Evolutionary conservation across 2,888 invertebrate genomes (phyloP).

Genomic region (Dasypolia templi): DNA sequence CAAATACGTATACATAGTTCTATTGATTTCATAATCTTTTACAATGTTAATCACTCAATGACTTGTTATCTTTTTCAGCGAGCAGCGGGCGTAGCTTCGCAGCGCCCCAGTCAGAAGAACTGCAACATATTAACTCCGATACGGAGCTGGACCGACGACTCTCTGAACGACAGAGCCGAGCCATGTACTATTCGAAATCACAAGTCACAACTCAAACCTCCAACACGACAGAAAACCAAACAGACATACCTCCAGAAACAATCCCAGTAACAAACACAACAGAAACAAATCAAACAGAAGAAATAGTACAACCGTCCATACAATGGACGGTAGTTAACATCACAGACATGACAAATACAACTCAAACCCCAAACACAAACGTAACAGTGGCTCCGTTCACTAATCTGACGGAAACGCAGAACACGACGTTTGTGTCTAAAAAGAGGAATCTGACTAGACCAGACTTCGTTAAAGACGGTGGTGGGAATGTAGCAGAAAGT

Average conservation of each 20-base stretch:
- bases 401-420: slow-evolving; percentile 79
- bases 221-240: slow-evolving; percentile 73
- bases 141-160: slow-evolving; percentile 71
- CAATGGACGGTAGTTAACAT: slow-evolving; percentile 79
- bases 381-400: slow-evolving; percentile 67
- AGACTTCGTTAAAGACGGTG: slow-evolving; percentile 82
- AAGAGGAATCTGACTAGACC: slow-evolving; percentile 82
- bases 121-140: slow-evolving; percentile 77
- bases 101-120: slow-evolving; percentile 83
- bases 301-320: slow-evolving; percentile 72
- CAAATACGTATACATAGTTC: slow-evolving; percentile 15
- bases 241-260: slow-evolving; percentile 57
- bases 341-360: slow-evolving; percentile 56
- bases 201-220: slow-evolving; percentile 69
- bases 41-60: slow-evolving; percentile 20
- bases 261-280: slow-evolving; percentile 63
- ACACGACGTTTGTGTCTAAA: slow-evolving; percentile 77
- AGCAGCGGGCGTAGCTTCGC: slow-evolving; percentile 77
- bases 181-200: slow-evolving; percentile 85
- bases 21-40: slow-evolving; percentile 50
- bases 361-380: slow-evolving; percentile 61
- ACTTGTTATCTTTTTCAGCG: slow-evolving; percentile 76
- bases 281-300: slow-evolving; percentile 67
- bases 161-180: slow-evolving; percentile 80
- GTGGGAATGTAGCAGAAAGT: slow-evolving; percentile 79